These are phyloP conservation scores for Pedionomus torquatus DNA, from an alignment of 2,113 vertebrate genomes.

Conservation along the genomic window DNA sequence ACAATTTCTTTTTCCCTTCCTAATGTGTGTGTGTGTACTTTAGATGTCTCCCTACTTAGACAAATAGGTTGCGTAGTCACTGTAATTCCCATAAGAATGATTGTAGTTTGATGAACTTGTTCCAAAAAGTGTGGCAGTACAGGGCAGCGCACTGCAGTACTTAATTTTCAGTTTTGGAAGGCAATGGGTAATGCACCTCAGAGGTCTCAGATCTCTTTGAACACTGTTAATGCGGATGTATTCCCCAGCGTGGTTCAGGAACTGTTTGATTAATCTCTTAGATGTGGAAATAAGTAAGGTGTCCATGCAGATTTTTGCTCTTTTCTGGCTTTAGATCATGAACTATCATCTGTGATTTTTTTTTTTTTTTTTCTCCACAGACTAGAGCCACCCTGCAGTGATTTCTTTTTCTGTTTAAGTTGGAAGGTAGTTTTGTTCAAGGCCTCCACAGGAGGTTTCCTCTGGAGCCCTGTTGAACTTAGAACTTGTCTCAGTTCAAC, in stretches of 20 bases:
- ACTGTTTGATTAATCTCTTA: constrained; percentile 11
- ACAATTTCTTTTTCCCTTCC: background rate
- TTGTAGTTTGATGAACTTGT: background rate
- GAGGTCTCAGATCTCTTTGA: constrained; percentile 16
- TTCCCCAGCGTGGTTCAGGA: background rate
- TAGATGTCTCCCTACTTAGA: background rate
- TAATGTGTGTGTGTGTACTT: background rate
- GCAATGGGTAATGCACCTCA: background rate
- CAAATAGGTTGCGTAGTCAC: background rate
- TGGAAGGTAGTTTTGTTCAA: constrained; percentile 7
- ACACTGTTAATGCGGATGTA: background rate
- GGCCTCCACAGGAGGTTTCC: background rate
- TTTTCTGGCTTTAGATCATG: constrained; percentile 6
- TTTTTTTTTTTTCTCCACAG: background rate
- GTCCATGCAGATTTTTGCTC: constrained; percentile 47
- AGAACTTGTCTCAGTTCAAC: background rate
- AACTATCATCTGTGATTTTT: background rate
- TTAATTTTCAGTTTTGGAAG: background rate
- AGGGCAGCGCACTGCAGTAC: background rate
- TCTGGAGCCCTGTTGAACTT: background rate
- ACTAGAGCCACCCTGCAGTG: background rate
- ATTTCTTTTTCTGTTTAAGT: background rate
- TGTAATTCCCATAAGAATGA: background rate
- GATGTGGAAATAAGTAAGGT: constrained; percentile 32
- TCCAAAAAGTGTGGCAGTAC: background rate